Evolutionary conservation across 2,113 vertebrate species (phyloP), one percentile per base, ranked within the genome.

Genomic region (Otis tarda): DNA sequence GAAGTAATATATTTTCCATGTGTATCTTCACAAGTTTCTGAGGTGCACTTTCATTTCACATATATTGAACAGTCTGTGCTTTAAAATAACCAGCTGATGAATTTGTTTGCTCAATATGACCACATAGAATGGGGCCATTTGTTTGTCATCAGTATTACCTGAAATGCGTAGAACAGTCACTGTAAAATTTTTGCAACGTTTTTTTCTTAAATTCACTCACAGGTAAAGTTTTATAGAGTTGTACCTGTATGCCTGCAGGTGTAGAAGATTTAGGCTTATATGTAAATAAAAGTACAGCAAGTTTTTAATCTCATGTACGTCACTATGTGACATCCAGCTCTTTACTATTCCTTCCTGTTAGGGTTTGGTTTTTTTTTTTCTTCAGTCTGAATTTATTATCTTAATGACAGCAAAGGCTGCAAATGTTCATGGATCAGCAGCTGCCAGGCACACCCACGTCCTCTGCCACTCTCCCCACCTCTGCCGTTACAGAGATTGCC

Each of bases 261-360:
- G 59, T 31, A n/a, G 74, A n/a, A 47, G 30, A 25, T 47, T 30
- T 17, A 37, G 43, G 43, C 12, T 41, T 33, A 23, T 14, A 25
- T 1, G 7, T 2, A 52, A 49, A 73, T 60, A 33, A 86, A 83
- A 70, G 37, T 7, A 50, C 55, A 65, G 82, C 17, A n/a, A 61
- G 63, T 14, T 65, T 80, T 73, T 64, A 61, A 33, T 77, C 39
- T 61, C 2, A 1, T 5, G 18, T 5, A 5, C 10, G 7, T 91
- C 47, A 9, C 0, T 0, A 2, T 49, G 77, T 37, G 65, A 50
- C 85, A 67, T 25, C 10, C 0, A 2, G 10, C n/a, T 63, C 60
- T 35, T 73, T 19, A 4, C 45, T 60, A 1, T 53, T 70, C 71
- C 31, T 55, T 30, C 76, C 59, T 68, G 25, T 15, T 52, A 37